Evolutionary conservation across 2,888 invertebrate species (phyloP).

Genomic region (Norana najaformis): DNA sequence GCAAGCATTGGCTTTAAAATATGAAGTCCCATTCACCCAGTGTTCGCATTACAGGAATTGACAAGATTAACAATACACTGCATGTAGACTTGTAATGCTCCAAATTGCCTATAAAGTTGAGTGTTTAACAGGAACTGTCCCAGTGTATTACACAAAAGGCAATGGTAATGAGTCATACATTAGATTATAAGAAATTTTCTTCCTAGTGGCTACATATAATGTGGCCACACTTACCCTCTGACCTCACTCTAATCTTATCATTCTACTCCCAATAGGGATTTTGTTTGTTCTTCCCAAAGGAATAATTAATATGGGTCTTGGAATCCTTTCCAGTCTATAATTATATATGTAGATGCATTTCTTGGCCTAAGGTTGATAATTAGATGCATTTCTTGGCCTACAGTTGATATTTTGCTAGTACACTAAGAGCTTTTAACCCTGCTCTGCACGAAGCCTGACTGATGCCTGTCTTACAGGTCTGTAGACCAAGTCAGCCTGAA

Average conservation of each 20-base stretch:
- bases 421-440: no score
- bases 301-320: neutral
- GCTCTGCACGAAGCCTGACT: no score
- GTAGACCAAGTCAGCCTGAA: no score
- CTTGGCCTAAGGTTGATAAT: neutral
- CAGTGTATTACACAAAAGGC: neutral
- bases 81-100: neutral
- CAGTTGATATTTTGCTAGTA: no score
- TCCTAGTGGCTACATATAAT: neutral
- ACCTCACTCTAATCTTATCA: neutral
- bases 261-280: neutral
- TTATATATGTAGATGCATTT: neutral
- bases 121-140: neutral
- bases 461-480: no score
- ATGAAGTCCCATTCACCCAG: neutral
- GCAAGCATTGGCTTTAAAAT: neutral
- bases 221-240: neutral
- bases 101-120: neutral
- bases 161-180: slow-evolving; percentile 13
- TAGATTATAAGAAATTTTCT: neutral
- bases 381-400: neutral
- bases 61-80: neutral
- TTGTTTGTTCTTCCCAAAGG: neutral
- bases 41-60: neutral
- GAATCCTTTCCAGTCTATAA: neutral